Evolutionary conservation across 2,797 vertebrate genomes (phyloP).

Genomic region (Myripristis murdjan): DNA sequence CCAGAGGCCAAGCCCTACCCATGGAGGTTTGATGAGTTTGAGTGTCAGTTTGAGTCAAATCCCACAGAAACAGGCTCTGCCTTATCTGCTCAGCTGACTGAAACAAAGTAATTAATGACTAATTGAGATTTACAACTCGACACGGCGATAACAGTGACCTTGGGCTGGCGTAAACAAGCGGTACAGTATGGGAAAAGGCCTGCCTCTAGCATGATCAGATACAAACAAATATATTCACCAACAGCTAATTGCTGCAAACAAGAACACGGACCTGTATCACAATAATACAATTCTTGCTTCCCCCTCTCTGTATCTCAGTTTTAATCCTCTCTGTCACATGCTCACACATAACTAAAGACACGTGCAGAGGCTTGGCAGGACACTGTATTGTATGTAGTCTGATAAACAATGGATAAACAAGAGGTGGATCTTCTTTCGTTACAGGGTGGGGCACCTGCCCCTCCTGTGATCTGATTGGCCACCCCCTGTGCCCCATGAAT

Average conservation of each 20-base stretch:
- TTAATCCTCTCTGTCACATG: background rate
- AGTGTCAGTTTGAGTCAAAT: slow-evolving; percentile 45
- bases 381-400: background rate
- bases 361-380: background rate
- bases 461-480: no score
- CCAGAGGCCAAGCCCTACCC: background rate
- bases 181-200: background rate
- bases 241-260: slow-evolving; percentile 4
- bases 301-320: background rate
- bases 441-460: no score
- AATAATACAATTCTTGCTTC: background rate
- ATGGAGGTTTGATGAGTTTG: slow-evolving; percentile 24
- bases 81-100: slow-evolving; percentile 61
- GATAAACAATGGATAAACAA: slow-evolving; percentile 28
- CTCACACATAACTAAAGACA: background rate
- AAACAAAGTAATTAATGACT: slow-evolving; percentile 62
- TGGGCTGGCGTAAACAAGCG: slow-evolving; percentile 53
- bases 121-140: slow-evolving; percentile 58
- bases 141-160: slow-evolving; percentile 54
- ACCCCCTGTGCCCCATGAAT: no score
- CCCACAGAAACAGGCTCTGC: slow-evolving; percentile 31
- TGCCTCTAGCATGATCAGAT: slow-evolving; percentile 17
- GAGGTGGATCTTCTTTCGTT: no score
- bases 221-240: slow-evolving; percentile 28
- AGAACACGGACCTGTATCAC: background rate